Base-by-base conservation (phyloP, 2,888 invertebrate species). In the Apamea sordens region DNA sequence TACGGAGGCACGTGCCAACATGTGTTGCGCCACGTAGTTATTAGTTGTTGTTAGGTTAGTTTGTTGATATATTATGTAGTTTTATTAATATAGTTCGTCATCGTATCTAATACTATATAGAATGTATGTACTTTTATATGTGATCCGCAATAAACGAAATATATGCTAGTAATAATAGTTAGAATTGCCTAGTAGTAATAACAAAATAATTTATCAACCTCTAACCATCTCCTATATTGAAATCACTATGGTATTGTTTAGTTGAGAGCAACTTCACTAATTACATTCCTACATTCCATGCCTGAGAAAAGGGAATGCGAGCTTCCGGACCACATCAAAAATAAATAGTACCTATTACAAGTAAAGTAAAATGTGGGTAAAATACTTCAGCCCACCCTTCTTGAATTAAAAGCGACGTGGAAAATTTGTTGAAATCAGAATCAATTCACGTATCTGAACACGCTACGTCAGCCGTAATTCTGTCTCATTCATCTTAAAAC, bases 401-500 rank as follows among this genome's bases (percentile, higher is more conserved):
- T 8, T 24, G 18, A 63, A 50, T 18, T 28, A 24, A 50, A 76
- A 76, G 10, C 21, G 7, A 7, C 0, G 15, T n/a, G 8, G 13
- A 11, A 6, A 44, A 50, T 65, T 32, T 65, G 7, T 36, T 28
- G 10, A 28, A 64, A 73, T 10, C 0, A 4, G 28, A 64, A 70
- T 28, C 24, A 50, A 74, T 53, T 53, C 18, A 80, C 1, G 36
- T 76, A 8, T 75, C 61, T 32, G 13, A 61, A 53, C 21, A 47
- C 15, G 50, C 13, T 28, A 36, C 10, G 24, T 56, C 44, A 53
- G 15, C 36, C 36, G 24, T 50, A 36, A 65, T 18, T 64, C 8
- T 32, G 11, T 36, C 28, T 65, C 69, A 81, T 65, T 70, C 13
- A 70, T 70, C 15, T 28, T 44, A 50, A 44, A 70, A 77, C 44